Evolutionary conservation across 2,888 invertebrate genomes (phyloP), one percentile per base, ranked within the genome.

Genomic region (Cheilosia urbana): DNA sequence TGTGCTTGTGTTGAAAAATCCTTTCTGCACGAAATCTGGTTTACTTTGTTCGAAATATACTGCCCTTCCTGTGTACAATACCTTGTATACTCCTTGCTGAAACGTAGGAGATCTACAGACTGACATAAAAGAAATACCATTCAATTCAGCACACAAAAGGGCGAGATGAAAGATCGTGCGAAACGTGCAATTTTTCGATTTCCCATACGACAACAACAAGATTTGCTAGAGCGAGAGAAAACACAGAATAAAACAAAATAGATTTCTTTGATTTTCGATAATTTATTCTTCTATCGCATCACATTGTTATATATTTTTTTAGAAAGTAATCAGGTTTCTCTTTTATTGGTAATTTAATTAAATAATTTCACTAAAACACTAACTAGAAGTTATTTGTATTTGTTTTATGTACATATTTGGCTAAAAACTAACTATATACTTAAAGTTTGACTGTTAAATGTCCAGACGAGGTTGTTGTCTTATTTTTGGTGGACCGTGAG

Each of bases 321-420:
- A 60, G 40, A 83, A 66, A 72, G 58, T 62, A 65, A 72, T 78
- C 69, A 81, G 66, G 65, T 77, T 82, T 34, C 6, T 34, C 2
- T 66, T 24, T 60, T 71, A 24, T 21, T 72, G 21, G n/a, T 34
- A 30, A 49, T 65, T 40, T 24, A 45, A 69, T 77, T 66, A 77
- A 71, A 77, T 82, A 60, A 69, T 58, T 71, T 42, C 53, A 71
- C 63, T 80, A 71, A 84, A 72, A 71, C 55, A 80, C 80, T 84
- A 84, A 62, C 84, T 84, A 75, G 60, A 66, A 34, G 34, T 45
- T 11, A 53, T 2, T 21, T 49, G n/a, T 37, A 42, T 21, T 51
- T 51, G 24, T 19, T 11, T 21, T 84, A 84, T 80, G 51, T 84
- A 84, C 84, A 80, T 66, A 80, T 80, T 84, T 80, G 69, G 75